Evolutionary conservation across 2,888 invertebrate species (phyloP), one percentile per base, ranked within the genome.

Genomic region (Apotomis turbidana): DNA sequence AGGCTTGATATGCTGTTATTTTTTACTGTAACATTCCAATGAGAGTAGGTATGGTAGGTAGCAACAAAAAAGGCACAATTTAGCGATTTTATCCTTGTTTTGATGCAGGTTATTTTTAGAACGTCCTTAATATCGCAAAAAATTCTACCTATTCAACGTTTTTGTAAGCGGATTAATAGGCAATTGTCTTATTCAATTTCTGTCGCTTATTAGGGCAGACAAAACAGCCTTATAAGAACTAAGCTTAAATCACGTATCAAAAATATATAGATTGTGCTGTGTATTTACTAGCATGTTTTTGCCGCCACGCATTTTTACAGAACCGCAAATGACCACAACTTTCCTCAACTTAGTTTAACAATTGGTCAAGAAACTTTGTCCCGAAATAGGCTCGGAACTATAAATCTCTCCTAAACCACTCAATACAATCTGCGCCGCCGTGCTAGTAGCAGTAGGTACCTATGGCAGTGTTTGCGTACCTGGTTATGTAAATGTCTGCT

Each of bases 1-100:
- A 63, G 52, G 44, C 36, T 58, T 68, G 12, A 58, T 62, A 63
- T 59, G 58, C 44, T 61, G 49, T 12, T 58, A 51, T 55, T 68
- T 71, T 72, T 72, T 68, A 62, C 52, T 15, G 13, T 36, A 41
- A 41, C 62, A 72, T 72, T 68, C 72, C 72, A 38, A 68, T 55
- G 38, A 68, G 54, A 67, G 57, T 58, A 46, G 52, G 13, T 54
- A 38, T 8, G 27, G 13, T 38, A 38, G 41, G 27, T 27, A 27
- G 27, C 58, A 13, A 54, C 13, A 60, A 44, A 66, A 70, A 71
- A 46, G 36, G 36, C n/a, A 9, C 8, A 15, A 63, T 8, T 51
- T 46, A 49, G 51, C 51, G n/a, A 46, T 41, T 5, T 59, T 70
- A 70, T 63, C 51, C 70, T 70, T 70, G 57, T 63, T 70, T 15